Evolutionary conservation across 2,888 invertebrate species (phyloP).

Genomic region (Monopis laevigella): DNA sequence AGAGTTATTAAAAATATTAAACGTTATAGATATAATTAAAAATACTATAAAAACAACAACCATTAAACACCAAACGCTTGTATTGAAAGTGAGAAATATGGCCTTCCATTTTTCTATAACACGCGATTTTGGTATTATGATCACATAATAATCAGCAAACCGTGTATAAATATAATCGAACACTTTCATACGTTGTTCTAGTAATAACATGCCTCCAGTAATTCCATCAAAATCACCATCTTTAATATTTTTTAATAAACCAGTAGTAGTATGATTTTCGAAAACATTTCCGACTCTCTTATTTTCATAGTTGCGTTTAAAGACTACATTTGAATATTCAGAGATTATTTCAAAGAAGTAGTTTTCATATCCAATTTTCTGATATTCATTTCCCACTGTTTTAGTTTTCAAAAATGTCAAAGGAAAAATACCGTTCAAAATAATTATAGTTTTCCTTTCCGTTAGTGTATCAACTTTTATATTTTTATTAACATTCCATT

Average conservation of each 20-base stretch:
- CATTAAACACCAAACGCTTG: slow-evolving; percentile 1
- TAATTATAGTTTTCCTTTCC: background rate
- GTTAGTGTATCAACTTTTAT: background rate
- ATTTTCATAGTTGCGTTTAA: slow-evolving; percentile 1
- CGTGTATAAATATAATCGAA: slow-evolving; percentile 9
- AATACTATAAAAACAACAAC: slow-evolving; percentile 2
- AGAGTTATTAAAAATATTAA: slow-evolving; percentile 5
- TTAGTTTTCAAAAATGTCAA: slow-evolving; percentile 2
- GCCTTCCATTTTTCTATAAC: slow-evolving; percentile 11
- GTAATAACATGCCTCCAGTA: slow-evolving; percentile 6
- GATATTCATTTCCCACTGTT: slow-evolving; percentile 4
- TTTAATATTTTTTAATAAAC: slow-evolving; percentile 2
- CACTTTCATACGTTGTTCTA: slow-evolving; percentile 1
- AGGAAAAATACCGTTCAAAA: slow-evolving; percentile 4
- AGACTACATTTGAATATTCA: slow-evolving; percentile 3
- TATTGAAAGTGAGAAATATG: slow-evolving; percentile 9
- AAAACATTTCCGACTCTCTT: slow-evolving; percentile 6
- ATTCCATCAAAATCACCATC: slow-evolving; percentile 5
- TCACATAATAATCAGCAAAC: slow-evolving; percentile 6
- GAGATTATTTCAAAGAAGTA: background rate
- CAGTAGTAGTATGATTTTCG: slow-evolving; percentile 7
- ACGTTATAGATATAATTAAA: background rate
- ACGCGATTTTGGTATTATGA: slow-evolving; percentile 6
- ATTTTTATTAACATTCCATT: background rate
- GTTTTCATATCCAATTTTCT: slow-evolving; percentile 1